phyloP scores from a whole-genome alignment of 2,113 vertebrate species.

The Tylochromis polylepis region DNA sequence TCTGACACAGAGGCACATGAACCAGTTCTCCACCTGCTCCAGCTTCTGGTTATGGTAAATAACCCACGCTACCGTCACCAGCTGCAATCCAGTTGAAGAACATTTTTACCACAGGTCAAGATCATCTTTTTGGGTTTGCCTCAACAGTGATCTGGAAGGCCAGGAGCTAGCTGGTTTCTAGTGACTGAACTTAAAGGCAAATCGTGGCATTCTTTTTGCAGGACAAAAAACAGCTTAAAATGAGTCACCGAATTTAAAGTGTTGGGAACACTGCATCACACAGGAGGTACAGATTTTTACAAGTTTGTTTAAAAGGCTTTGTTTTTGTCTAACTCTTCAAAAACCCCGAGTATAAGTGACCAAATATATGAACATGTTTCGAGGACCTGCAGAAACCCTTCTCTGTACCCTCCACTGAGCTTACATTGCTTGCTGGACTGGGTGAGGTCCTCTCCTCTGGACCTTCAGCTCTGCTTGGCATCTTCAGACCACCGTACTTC shows the following conservation, averaged over 20 bases:
- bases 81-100: background rate
- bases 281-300: background rate
- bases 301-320: background rate
- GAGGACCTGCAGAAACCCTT: background rate
- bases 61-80: background rate
- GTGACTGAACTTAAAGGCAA: background rate
- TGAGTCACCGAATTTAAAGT: background rate
- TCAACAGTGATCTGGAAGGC: background rate
- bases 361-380: background rate
- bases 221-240: background rate
- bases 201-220: background rate
- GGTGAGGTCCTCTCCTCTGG: slow-evolving; percentile 84
- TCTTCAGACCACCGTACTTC: slow-evolving; percentile 96
- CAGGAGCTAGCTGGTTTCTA: background rate
- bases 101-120: background rate
- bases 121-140: background rate
- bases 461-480: slow-evolving; percentile 90
- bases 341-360: background rate
- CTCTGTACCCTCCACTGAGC: background rate
- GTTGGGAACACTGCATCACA: background rate
- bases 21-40: background rate
- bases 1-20: background rate
- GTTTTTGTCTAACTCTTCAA: background rate
- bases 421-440: slow-evolving; percentile 81
- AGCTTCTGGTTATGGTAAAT: background rate